Conservation (phyloP, 2,888 invertebrate genomes). For the Zonitis immaculata region DNA sequence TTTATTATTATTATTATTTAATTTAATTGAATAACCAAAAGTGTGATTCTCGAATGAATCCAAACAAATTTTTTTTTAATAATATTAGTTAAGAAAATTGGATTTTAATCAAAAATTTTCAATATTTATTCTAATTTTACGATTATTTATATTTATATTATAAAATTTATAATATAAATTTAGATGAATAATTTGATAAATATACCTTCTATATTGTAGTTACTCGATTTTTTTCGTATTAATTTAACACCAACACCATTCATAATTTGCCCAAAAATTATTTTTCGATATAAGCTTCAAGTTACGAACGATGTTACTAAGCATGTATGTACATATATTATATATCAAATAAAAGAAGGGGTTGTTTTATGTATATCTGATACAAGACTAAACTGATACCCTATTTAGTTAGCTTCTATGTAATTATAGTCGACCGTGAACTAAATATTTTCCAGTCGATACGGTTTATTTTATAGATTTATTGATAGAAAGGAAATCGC, state of each 20-base stretch:
- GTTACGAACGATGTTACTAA: no score
- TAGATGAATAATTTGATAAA: background rate
- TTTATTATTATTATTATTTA: no score
- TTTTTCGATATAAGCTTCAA: no score
- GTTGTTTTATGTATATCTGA: background rate
- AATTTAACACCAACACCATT: conserved; percentile 17
- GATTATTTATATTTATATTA: no score
- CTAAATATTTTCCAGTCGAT: conserved; percentile 20
- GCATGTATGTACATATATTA: no score
- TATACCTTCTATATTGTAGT: conserved; percentile 16
- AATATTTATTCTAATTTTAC: no score
- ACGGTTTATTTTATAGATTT: conserved; percentile 20
- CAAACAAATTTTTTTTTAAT: no score
- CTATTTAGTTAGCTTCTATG: background rate
- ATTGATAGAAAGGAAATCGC: conserved; percentile 11
- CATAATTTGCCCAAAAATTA: conserved; percentile 6
- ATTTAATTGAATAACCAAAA: no score
- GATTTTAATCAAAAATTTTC: no score
- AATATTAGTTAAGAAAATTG: no score
- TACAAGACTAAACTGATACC: background rate
- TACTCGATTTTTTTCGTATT: conserved; percentile 6
- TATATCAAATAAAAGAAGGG: background rate
- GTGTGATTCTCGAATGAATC: no score
- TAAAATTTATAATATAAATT: background rate
- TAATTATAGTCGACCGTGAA: conserved; percentile 15